Conservation (phyloP, 2,888 invertebrate species). For the Drosophila testacea region DNA sequence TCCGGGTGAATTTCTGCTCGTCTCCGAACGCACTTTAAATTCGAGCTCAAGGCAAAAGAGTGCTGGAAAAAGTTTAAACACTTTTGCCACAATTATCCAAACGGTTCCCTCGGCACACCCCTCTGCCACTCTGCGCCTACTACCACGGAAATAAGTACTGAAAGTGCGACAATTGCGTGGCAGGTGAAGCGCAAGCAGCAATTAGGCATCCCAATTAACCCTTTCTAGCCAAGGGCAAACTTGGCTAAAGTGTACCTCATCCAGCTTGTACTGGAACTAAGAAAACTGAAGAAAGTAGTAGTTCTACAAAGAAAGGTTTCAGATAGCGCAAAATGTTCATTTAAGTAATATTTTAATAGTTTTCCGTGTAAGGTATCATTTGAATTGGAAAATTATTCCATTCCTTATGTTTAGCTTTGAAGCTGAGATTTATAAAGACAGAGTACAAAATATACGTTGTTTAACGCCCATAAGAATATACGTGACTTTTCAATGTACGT, state of each 20-base stretch:
- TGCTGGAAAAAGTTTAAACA: slow-evolving; percentile 55
- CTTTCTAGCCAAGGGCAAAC: slow-evolving; percentile 5
- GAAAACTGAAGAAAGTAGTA: too few relatives aligned
- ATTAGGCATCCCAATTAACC: slow-evolving; percentile 47
- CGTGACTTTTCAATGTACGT: too few relatives aligned
- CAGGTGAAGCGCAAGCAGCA: slow-evolving; percentile 41
- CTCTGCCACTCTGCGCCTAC: slow-evolving; percentile 5
- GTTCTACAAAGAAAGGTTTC: too few relatives aligned
- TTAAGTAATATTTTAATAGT: too few relatives aligned
- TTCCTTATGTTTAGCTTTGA: too few relatives aligned
- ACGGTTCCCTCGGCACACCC: slow-evolving; percentile 27
- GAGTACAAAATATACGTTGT: too few relatives aligned
- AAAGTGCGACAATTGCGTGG: slow-evolving; percentile 51
- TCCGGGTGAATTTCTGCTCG: slow-evolving; percentile 3
- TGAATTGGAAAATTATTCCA: too few relatives aligned
- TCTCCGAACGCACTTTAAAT: slow-evolving; percentile 37
- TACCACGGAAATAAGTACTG: slow-evolving; percentile 51
- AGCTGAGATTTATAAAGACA: too few relatives aligned
- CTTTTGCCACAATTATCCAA: slow-evolving; percentile 64
- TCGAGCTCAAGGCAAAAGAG: slow-evolving; percentile 41
- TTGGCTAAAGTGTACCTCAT: slow-evolving; percentile 16
- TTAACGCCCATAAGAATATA: too few relatives aligned
- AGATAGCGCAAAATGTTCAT: too few relatives aligned
- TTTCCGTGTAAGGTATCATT: too few relatives aligned
- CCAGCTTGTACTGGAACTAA: not conserved